Percentiles rank a stretch among this genome's conserved stretches.
Evolutionary conservation across 2,797 vertebrate species (phyloP).

Genomic region (Anabacerthia variegaticeps): DNA sequence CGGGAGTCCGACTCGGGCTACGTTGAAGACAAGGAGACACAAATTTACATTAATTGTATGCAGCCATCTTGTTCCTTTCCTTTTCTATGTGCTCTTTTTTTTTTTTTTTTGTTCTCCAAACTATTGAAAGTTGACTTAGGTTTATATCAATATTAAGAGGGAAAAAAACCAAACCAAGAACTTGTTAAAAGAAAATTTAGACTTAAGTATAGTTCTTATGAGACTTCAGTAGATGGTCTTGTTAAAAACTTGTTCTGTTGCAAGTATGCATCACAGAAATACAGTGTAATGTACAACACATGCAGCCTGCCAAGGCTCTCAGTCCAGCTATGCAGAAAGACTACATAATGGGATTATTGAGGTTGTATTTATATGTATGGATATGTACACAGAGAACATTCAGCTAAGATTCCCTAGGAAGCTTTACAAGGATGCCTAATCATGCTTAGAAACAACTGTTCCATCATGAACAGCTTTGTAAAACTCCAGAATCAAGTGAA

Average conservation of each 20-base stretch:
- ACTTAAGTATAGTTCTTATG: not conserved
- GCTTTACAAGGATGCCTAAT: not conserved
- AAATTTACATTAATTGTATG: not conserved
- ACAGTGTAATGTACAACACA: not conserved
- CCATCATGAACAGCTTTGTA: not conserved
- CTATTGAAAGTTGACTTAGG: not conserved
- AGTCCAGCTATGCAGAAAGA: not conserved
- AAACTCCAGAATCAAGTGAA: not conserved
- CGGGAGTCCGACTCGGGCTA: slow-evolving; percentile 88
- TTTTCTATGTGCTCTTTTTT: not conserved
- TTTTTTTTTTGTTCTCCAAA: not conserved
- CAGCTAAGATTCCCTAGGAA: not conserved
- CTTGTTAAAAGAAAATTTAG: not conserved
- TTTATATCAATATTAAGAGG: accelerated
- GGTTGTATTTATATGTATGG: not conserved
- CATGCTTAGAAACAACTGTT: not conserved
- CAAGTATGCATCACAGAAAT: not conserved
- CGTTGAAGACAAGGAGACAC: not conserved
- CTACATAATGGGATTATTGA: not conserved
- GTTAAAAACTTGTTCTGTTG: not conserved
- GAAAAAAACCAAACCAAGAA: not conserved
- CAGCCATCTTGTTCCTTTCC: not conserved
- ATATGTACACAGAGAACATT: not conserved
- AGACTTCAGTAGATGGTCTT: not conserved
- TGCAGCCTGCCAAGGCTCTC: not conserved